Evolutionary conservation across 2,888 invertebrate species (phyloP).

Genomic region (Agriopis marginaria): DNA sequence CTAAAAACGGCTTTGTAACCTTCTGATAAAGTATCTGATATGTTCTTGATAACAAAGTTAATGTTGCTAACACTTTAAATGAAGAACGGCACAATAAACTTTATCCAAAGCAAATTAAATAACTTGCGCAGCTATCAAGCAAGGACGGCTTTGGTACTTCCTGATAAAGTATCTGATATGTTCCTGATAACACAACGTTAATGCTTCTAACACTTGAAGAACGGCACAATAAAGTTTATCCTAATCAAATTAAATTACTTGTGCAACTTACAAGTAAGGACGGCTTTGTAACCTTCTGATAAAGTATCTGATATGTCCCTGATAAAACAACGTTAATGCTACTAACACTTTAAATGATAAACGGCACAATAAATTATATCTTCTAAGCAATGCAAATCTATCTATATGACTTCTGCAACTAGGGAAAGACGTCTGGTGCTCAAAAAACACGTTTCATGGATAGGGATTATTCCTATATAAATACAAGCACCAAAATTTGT

Average conservation of each 20-base stretch:
- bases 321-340: slow-evolving; percentile 24
- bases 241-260: slow-evolving; percentile 25
- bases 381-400: slow-evolving; percentile 11
- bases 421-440: not conserved
- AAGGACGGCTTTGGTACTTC: not conserved
- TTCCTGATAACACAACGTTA: slow-evolving; percentile 20
- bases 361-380: slow-evolving; percentile 11
- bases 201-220: slow-evolving; percentile 29
- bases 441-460: no score
- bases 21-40: slow-evolving; percentile 15
- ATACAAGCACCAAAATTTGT: no score
- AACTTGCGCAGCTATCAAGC: slow-evolving; percentile 15
- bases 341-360: slow-evolving; percentile 30
- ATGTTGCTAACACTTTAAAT: slow-evolving; percentile 30
- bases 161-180: slow-evolving; percentile 16
- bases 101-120: slow-evolving; percentile 25
- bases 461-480: no score
- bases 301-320: slow-evolving; percentile 8
- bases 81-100: slow-evolving; percentile 17
- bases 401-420: slow-evolving; percentile 20
- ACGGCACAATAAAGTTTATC: slow-evolving; percentile 16
- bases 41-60: slow-evolving; percentile 18
- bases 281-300: slow-evolving; percentile 9
- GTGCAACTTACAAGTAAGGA: slow-evolving; percentile 11
- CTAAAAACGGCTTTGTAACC: not conserved